These are phyloP conservation scores for Mormoops blainvillei DNA, from an alignment of 2,113 vertebrate genomes.

Conservation along the genomic window DNA sequence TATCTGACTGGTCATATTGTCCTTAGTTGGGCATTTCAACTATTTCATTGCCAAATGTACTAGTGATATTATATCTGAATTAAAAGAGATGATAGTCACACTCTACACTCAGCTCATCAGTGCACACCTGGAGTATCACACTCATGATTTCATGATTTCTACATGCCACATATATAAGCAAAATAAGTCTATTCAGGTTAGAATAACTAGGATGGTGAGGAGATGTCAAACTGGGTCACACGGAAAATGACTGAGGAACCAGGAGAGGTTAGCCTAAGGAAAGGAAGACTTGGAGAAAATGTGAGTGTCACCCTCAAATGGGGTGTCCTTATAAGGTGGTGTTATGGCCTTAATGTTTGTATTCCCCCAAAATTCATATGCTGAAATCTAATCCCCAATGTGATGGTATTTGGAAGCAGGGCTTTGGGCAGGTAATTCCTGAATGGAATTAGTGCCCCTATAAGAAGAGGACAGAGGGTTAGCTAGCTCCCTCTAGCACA, in stretches of 20 bases:
- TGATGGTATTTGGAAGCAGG: too few species aligned
- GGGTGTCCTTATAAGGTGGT: fast-evolving
- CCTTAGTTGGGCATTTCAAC: background rate
- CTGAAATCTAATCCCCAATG: too few species aligned
- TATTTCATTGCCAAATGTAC: background rate
- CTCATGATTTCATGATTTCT: too few species aligned
- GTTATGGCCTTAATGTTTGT: background rate
- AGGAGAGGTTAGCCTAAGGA: background rate
- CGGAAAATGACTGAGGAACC: background rate
- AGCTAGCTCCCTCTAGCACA: background rate
- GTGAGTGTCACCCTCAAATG: background rate
- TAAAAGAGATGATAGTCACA: background rate
- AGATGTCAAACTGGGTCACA: background rate
- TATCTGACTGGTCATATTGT: background rate
- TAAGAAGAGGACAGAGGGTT: background rate
- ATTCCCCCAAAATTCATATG: background rate
- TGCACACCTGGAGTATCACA: too few species aligned
- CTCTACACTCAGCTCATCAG: background rate
- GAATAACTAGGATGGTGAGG: background rate
- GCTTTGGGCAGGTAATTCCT: background rate
- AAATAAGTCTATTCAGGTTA: background rate
- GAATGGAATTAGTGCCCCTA: background rate
- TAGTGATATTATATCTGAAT: background rate
- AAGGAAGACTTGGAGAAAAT: background rate
- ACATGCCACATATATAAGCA: background rate